Evolutionary conservation across 2,113 vertebrate genomes (phyloP).

Genomic region (Brachypteracias leptosomus): DNA sequence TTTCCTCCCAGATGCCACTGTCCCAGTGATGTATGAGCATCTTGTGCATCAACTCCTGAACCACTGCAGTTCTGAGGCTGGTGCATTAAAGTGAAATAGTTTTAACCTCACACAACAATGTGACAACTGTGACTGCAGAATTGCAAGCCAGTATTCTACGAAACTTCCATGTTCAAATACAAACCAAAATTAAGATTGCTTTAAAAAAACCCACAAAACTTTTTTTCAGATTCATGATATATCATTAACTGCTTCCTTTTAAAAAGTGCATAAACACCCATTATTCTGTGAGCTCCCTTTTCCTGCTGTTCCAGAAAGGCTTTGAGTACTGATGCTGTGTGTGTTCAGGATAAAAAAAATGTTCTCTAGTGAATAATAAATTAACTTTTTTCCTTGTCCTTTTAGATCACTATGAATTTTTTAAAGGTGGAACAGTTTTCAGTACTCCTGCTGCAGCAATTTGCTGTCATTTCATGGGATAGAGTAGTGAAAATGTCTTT

Average conservation of each 20-base stretch:
- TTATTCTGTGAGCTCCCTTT: slow-evolving; percentile 44
- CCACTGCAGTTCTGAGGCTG: not conserved
- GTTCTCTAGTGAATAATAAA: slow-evolving; percentile 75
- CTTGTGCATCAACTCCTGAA: not conserved
- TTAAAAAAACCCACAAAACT: not conserved
- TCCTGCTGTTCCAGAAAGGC: slow-evolving; percentile 55
- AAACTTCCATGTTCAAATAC: not conserved
- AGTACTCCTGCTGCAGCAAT: slow-evolving; percentile 13
- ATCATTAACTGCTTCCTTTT: not conserved
- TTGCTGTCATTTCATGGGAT: not conserved
- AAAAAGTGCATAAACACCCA: slow-evolving; percentile 64
- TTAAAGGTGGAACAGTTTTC: slow-evolving; percentile 48
- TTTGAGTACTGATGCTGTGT: slow-evolving; percentile 58
- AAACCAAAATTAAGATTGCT: not conserved
- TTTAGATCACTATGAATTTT: slow-evolving; percentile 72
- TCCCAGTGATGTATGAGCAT: fast-evolving
- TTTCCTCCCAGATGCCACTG: not conserved
- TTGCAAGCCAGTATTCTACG: not conserved
- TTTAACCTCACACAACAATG: not conserved
- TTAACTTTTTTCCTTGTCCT: slow-evolving; percentile 67
- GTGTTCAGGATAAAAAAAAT: slow-evolving; percentile 75
- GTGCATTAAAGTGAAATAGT: not conserved
- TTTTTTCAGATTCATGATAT: not conserved
- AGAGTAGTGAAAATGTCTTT: not conserved
- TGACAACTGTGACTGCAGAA: not conserved